These are phyloP conservation scores for Rhyzopertha dominica DNA, from an alignment of 1,140 invertebrate genomes.

Conservation along the genomic window DNA sequence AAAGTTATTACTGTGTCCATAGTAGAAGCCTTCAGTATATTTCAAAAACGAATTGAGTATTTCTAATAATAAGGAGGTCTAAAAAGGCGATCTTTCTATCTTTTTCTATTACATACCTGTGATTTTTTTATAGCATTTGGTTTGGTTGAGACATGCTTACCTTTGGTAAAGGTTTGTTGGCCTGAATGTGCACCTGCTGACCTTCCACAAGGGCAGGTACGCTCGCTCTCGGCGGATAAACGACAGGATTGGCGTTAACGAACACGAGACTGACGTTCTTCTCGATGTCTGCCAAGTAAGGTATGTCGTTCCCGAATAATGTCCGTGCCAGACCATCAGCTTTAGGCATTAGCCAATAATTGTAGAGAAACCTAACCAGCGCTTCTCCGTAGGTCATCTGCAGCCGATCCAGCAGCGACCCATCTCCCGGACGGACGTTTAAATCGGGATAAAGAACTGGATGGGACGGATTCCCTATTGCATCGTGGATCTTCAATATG, in stretches of 20 bases:
- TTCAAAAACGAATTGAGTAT: too few relatives aligned
- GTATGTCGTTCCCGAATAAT: conserved; percentile 43
- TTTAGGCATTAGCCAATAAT: conserved; percentile 15
- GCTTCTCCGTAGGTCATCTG: too few relatives aligned
- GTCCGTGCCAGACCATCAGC: conserved; percentile 38
- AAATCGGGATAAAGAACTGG: conserved; percentile 45
- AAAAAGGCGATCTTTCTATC: too few relatives aligned
- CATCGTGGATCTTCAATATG: conserved; percentile 25
- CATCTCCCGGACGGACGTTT: too few relatives aligned
- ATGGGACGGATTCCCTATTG: conserved; percentile 45
- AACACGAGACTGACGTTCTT: conserved; percentile 51
- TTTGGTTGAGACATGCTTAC: too few relatives aligned
- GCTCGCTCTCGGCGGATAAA: conserved; percentile 43
- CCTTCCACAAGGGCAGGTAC: conserved; percentile 47
- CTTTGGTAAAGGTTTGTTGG: conserved; percentile 37
- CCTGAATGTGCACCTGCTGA: conserved; percentile 46
- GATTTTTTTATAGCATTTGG: too few relatives aligned
- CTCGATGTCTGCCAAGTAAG: conserved; percentile 46
- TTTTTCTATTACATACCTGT: too few relatives aligned
- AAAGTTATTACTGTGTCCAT: too few relatives aligned
- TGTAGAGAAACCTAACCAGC: too few relatives aligned
- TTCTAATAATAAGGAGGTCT: too few relatives aligned
- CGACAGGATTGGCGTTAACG: conserved; percentile 46
- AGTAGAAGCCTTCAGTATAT: too few relatives aligned
- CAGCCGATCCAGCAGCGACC: too few relatives aligned